Evolutionary conservation across 2,797 vertebrate genomes (phyloP).

Genomic region (Meriones psammophilus): DNA sequence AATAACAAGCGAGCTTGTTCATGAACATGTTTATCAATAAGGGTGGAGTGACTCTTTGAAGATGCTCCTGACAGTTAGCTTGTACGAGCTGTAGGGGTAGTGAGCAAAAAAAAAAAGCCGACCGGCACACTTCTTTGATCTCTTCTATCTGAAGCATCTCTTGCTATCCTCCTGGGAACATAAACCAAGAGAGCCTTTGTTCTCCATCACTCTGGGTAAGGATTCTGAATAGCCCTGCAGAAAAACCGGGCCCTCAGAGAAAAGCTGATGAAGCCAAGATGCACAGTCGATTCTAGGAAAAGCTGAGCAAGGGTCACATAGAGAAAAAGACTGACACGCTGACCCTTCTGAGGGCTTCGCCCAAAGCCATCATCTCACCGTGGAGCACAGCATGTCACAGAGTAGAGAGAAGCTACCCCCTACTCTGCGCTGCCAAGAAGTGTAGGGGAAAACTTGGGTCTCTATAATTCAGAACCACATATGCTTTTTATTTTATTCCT

Average conservation of each 20-base stretch:
- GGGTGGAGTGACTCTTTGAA: neutral
- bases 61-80: neutral
- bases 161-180: neutral
- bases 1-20: neutral
- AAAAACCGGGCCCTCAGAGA: neutral
- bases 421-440: neutral
- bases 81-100: neutral
- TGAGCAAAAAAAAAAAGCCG: neutral
- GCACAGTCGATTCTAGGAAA: neutral
- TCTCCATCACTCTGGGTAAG: neutral
- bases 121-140: neutral
- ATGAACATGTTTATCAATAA: constrained; percentile 6
- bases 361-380: neutral
- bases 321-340: neutral
- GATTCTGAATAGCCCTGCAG: neutral
- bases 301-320: neutral
- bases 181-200: neutral
- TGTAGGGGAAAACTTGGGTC: neutral
- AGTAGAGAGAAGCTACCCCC: neutral
- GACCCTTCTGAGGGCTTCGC: neutral
- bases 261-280: neutral
- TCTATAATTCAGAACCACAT: neutral
- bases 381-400: neutral
- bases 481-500: constrained; percentile 42
- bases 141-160: neutral